Base-by-base conservation (phyloP, 2,113 vertebrate genomes). In the Abramis brama region DNA sequence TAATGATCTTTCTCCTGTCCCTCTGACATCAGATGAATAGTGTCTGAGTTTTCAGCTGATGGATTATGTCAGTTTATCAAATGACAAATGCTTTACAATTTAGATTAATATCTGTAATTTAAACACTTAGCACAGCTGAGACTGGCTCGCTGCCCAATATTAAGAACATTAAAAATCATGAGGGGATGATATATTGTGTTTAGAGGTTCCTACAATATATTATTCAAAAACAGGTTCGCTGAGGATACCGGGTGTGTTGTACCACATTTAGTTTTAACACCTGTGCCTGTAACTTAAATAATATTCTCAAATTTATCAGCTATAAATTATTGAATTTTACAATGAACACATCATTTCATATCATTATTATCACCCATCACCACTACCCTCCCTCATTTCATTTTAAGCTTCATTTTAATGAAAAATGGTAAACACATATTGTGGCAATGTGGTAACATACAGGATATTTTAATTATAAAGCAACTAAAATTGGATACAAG, bases 11-110 rank as follows among this genome's bases (percentile, higher is more conserved):
- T 82, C 89, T 81, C 86, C 85, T 45, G 82, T 66, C 27, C 47
- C 64, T 70, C 57, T 86, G 85, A 88, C 60, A 89, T 87, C 55
- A 91, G 88, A 86, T 93, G 93, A 93, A 90, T 89, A 88, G 92
- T 92, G 89, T 85, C 83, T 52, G 81, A n/a, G 45, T 36, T 70
- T 71, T 83, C 33, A 83, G 78, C 13, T 74, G 78, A 86, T 81
- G 71, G 71, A 81, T 86, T 59, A 81, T 86, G 55, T 50, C 71
- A 57, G 45, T 6, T n/a, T 39, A 57, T 73, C 66, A 55, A 55
- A 83, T 83, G 81, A 83, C 47, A 83, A 71, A 83, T 83, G 64
- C 47, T 27, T 70, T 12, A 55, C 66, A 55, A 39, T 36, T 83
- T 71, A 33, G 21, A 52, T 71, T 55, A 66, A 7, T 66, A 83